Percentiles rank a stretch among this genome's conserved stretches.
phyloP scores from a whole-genome alignment of 92 coral and sea anemone species.

The Parazoanthus swiftii region DNA sequence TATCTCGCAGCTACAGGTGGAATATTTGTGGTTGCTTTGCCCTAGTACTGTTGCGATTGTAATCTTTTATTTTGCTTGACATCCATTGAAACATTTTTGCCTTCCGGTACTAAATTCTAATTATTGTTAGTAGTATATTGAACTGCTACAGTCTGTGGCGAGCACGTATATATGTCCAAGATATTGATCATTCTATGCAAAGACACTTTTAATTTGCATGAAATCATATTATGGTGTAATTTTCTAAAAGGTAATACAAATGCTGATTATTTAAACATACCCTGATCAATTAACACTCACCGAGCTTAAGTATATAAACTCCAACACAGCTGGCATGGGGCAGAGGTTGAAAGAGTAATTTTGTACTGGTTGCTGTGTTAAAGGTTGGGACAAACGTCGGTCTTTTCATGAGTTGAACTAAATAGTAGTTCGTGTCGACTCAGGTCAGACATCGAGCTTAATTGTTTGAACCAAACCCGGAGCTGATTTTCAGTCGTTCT shows the following conservation, averaged over 20 bases:
- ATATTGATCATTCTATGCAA: background rate
- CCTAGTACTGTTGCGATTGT: background rate
- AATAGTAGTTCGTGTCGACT: too few species aligned
- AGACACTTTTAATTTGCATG: background rate
- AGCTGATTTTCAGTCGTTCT: too few species aligned
- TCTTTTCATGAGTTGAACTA: too few species aligned
- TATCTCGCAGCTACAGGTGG: background rate
- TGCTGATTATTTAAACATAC: background rate
- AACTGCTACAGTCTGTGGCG: background rate
- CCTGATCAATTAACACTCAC: background rate
- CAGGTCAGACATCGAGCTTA: too few species aligned
- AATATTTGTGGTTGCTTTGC: background rate
- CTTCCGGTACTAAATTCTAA: background rate
- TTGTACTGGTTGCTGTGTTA: too few species aligned
- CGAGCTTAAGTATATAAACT: too few species aligned
- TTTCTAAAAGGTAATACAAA: background rate
- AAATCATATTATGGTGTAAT: background rate
- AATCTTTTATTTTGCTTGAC: background rate
- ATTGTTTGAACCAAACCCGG: too few species aligned
- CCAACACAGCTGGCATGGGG: too few species aligned
- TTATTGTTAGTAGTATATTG: too few species aligned
- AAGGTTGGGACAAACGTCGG: too few species aligned
- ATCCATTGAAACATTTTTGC: background rate
- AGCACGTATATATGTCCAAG: background rate
- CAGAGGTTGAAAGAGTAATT: too few species aligned